Conservation (phyloP, 2,888 invertebrate species). For the Dasypogon diadema region DNA sequence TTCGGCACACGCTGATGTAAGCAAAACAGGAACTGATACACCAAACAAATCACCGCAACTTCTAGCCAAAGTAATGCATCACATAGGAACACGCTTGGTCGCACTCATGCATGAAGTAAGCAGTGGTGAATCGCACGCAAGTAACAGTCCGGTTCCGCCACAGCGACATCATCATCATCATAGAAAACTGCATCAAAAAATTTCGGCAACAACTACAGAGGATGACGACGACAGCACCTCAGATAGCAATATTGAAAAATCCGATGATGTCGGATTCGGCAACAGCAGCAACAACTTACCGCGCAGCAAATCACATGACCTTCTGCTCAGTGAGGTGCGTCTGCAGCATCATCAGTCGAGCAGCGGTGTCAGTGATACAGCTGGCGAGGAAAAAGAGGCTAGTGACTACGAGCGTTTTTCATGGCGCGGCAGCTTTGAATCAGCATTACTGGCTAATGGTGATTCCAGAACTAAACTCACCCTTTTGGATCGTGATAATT, state of each 20-base stretch:
- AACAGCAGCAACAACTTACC: slow-evolving; percentile 72
- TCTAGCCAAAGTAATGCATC: slow-evolving; percentile 92
- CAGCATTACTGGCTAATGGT: slow-evolving; percentile 84
- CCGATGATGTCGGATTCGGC: slow-evolving; percentile 66
- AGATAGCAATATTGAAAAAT: slow-evolving; percentile 70
- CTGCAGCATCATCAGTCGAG: slow-evolving; percentile 68
- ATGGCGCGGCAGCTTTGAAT: slow-evolving; percentile 93
- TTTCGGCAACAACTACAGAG: slow-evolving; percentile 69
- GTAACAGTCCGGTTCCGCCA: slow-evolving; percentile 73
- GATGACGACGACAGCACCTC: slow-evolving; percentile 73
- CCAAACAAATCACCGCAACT: slow-evolving; percentile 83
- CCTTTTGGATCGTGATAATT: slow-evolving; percentile 75
- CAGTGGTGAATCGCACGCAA: slow-evolving; percentile 76
- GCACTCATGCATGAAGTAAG: slow-evolving; percentile 94
- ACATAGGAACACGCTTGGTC: slow-evolving; percentile 87
- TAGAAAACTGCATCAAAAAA: slow-evolving; percentile 71
- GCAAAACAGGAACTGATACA: slow-evolving; percentile 65
- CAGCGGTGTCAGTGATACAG: slow-evolving; percentile 71
- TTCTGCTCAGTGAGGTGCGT: slow-evolving; percentile 75
- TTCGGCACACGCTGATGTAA: slow-evolving; percentile 60
- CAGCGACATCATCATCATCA: slow-evolving; percentile 62
- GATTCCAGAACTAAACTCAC: slow-evolving; percentile 85
- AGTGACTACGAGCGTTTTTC: slow-evolving; percentile 92
- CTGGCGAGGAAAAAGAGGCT: slow-evolving; percentile 76
- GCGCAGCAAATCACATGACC: slow-evolving; percentile 85